Conservation (phyloP, 2,888 invertebrate species). For the Eupithecia exiguata region DNA sequence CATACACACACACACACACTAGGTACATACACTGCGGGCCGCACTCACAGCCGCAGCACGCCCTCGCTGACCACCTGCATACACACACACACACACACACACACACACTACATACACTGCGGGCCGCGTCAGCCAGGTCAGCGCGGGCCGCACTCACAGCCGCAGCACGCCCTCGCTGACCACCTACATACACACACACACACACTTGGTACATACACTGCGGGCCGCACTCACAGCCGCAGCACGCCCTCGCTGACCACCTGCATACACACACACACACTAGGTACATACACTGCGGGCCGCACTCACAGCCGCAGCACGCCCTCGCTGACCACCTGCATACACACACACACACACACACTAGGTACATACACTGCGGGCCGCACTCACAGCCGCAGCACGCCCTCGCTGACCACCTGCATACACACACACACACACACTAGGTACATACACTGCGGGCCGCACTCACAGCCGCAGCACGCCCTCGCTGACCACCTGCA, state of each 20-base stretch:
- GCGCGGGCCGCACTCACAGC: constrained; percentile 70
- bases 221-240: constrained; percentile 83
- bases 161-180: constrained; percentile 82
- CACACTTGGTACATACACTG: too few relatives aligned
- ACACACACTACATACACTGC: too few relatives aligned
- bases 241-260: constrained; percentile 83
- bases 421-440: neutral
- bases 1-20: neutral
- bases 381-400: constrained; percentile 81
- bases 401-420: constrained; percentile 78
- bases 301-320: constrained; percentile 82
- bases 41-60: constrained; percentile 77
- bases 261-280: constrained; percentile 6
- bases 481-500: constrained; percentile 78
- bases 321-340: constrained; percentile 78
- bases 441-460: constrained; percentile 86
- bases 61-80: constrained; percentile 78
- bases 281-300: constrained; percentile 86
- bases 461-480: constrained; percentile 82
- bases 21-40: too few relatives aligned
- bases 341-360: neutral
- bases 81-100: neutral
- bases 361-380: too few relatives aligned
- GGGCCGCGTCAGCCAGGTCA: constrained; percentile 83
- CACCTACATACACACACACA: constrained; percentile 47